Evolutionary conservation across 2,888 invertebrate genomes (phyloP).

Genomic region (Sminthurinus aureus): DNA sequence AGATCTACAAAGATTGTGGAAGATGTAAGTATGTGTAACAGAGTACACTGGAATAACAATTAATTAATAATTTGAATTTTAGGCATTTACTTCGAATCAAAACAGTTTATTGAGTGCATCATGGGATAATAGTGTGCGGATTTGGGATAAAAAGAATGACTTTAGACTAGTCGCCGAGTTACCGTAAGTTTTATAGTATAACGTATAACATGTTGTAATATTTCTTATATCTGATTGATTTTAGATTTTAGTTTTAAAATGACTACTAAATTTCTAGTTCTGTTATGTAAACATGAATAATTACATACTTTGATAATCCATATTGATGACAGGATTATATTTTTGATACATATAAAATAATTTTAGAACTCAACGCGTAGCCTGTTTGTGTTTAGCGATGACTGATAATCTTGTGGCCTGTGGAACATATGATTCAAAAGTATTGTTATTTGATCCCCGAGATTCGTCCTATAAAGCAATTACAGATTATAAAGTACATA

Average conservation of each 20-base stretch:
- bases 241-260: not conserved
- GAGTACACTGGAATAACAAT: no score
- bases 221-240: no score
- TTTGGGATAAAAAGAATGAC: slow-evolving; percentile 49
- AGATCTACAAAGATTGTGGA: no score
- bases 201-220: not conserved
- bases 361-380: slow-evolving; percentile 39
- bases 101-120: slow-evolving; percentile 47
- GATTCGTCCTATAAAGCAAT: slow-evolving; percentile 36
- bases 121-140: slow-evolving; percentile 54
- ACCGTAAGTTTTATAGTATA: slow-evolving; percentile 43
- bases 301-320: no score
- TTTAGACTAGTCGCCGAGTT: slow-evolving; percentile 44
- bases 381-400: slow-evolving; percentile 49
- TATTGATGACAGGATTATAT: no score
- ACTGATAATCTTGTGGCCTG: slow-evolving; percentile 48
- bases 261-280: not conserved
- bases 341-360: not conserved
- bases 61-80: not conserved
- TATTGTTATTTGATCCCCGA: slow-evolving; percentile 52
- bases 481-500: slow-evolving; percentile 42
- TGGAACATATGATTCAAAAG: slow-evolving; percentile 52
- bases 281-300: not conserved
- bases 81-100: slow-evolving; percentile 32
- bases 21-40: no score